Evolutionary conservation across 2,888 invertebrate genomes (phyloP).

Genomic region (Tachystola acroxantha): DNA sequence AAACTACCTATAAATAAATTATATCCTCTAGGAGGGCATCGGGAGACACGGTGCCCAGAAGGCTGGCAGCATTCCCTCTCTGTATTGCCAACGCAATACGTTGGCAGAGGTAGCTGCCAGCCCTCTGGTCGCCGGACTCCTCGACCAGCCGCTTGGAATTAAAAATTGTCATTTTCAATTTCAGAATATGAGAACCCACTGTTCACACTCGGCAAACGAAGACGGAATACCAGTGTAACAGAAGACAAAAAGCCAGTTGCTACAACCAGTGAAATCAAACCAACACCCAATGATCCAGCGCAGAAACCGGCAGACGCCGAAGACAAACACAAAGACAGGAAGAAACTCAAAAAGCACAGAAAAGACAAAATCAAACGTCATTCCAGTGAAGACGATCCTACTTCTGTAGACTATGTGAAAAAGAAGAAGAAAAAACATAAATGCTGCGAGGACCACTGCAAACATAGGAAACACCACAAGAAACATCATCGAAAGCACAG

Average conservation of each 20-base stretch:
- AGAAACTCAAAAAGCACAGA: conserved; percentile 83
- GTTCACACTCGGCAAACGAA: conserved; percentile 85
- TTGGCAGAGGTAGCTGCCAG: too few species aligned
- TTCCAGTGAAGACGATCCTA: conserved; percentile 62
- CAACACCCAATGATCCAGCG: neutral
- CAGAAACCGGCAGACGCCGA: conserved; percentile 51
- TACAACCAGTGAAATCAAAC: conserved; percentile 20
- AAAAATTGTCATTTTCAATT: conserved; percentile 1
- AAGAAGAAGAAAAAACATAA: conserved; percentile 84
- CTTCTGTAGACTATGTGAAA: conserved; percentile 68
- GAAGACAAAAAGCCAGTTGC: conserved; percentile 72
- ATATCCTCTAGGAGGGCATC: too few species aligned
- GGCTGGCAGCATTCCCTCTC: too few species aligned
- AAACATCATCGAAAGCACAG: conserved; percentile 88
- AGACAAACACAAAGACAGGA: conserved; percentile 78
- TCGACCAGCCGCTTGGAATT: too few species aligned
- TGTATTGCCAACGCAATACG: too few species aligned
- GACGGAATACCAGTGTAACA: conserved; percentile 82
- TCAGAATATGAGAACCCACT: conserved; percentile 91
- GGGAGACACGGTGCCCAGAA: too few species aligned
- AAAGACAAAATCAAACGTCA: conserved; percentile 79
- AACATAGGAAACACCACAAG: conserved; percentile 86
- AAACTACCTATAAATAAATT: too few species aligned
- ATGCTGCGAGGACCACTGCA: conserved; percentile 83
- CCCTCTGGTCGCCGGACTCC: too few species aligned